Evolutionary conservation across 2,888 invertebrate species (phyloP).

Genomic region (Drosophila helvetica): DNA sequence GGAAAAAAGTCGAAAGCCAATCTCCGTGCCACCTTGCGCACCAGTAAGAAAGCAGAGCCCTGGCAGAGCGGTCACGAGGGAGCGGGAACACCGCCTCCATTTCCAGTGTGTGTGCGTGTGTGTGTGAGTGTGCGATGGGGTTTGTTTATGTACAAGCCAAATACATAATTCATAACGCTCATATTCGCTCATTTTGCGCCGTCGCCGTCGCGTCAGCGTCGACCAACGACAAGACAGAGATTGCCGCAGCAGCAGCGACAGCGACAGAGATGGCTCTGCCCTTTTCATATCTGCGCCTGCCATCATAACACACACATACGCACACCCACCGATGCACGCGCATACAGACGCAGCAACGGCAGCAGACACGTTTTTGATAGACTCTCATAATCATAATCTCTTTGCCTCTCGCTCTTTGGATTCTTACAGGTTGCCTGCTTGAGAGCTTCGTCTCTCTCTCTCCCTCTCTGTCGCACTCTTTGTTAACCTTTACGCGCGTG

Average conservation of each 20-base stretch:
- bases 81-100: conserved; percentile 1
- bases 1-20: conserved; percentile 46
- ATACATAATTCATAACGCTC: conserved; percentile 83
- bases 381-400: conserved; percentile 80
- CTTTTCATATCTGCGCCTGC: conserved; percentile 76
- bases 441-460: conserved; percentile 12
- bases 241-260: no score
- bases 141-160: conserved; percentile 65
- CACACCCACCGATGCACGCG: conserved; percentile 26
- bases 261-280: conserved; percentile 53
- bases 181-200: conserved; percentile 79
- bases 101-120: conserved; percentile 14
- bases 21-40: conserved; percentile 74
- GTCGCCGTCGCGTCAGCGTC: conserved; percentile 40
- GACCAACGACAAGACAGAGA: conserved; percentile 37
- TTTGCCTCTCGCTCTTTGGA: conserved; percentile 53
- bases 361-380: conserved; percentile 72
- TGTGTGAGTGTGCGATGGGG: conserved; percentile 46
- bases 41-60: conserved; percentile 80
- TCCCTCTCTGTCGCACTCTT: conserved; percentile 24
- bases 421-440: conserved; percentile 72
- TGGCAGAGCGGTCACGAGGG: conserved; percentile 37
- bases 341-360: conserved; percentile 11
- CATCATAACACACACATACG: conserved; percentile 68
- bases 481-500: not conserved